Conservation (phyloP, 2,797 vertebrate species). For the Lepus townsendii region DNA sequence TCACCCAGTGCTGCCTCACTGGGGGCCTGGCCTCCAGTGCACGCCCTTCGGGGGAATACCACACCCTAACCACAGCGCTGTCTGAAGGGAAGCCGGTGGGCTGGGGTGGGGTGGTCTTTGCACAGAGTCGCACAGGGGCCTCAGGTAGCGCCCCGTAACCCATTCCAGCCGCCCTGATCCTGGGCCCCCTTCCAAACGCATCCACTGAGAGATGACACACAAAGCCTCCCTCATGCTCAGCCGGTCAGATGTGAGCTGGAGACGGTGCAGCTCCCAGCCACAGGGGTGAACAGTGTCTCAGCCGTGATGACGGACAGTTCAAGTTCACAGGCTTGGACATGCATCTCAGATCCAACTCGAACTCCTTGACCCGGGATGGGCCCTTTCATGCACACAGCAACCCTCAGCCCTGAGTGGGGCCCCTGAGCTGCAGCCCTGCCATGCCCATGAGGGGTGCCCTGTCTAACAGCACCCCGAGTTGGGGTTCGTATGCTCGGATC, state of each 20-base stretch:
- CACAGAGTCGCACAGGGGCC: neutral
- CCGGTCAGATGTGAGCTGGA: neutral
- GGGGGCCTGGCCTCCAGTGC: neutral
- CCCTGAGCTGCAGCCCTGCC: accelerated
- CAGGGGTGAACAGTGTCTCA: no score
- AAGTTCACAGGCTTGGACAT: accelerated
- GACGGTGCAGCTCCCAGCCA: accelerated
- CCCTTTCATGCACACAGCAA: neutral
- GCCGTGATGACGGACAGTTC: neutral
- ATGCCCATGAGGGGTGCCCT: neutral
- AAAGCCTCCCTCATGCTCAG: no score
- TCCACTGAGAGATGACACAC: accelerated
- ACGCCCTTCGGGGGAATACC: no score
- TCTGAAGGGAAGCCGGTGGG: neutral
- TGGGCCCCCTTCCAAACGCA: no score
- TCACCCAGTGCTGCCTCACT: neutral
- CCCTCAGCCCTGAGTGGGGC: accelerated
- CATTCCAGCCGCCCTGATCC: neutral
- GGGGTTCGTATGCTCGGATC: no score
- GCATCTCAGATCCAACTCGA: neutral
- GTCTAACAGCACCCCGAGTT: no score
- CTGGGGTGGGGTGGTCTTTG: neutral
- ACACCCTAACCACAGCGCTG: no score
- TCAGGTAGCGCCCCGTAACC: neutral
- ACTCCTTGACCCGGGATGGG: accelerated